Conservation (phyloP, 2,797 vertebrate genomes). For the Pangasius djambal region DNA sequence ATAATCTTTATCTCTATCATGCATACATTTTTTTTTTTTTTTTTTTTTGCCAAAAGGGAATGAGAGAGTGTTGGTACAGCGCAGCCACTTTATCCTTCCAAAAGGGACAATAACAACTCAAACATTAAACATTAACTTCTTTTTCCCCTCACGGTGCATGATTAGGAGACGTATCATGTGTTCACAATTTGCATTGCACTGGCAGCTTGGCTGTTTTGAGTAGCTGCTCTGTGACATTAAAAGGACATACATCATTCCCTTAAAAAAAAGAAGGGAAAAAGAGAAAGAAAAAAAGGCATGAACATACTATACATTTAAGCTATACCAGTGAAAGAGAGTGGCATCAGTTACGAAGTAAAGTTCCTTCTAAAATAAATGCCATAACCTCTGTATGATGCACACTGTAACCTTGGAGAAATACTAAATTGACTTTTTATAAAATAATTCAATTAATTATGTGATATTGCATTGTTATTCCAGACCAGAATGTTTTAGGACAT, state of each 20-base stretch:
- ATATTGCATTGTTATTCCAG: not conserved
- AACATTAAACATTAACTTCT: conserved; percentile 44
- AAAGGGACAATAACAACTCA: conserved; percentile 30
- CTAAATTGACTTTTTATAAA: not conserved
- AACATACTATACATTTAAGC: not conserved
- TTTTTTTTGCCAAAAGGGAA: not conserved
- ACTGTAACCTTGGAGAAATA: not conserved
- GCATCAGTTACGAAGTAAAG: no score
- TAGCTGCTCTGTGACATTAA: not conserved
- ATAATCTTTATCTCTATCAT: not conserved
- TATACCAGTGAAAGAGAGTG: not conserved
- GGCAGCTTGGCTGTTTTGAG: not conserved
- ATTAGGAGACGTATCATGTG: conserved; percentile 28
- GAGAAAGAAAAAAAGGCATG: not conserved
- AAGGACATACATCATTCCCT: conserved; percentile 9
- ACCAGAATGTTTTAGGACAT: not conserved
- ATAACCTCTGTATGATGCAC: not conserved
- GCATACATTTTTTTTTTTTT: not conserved
- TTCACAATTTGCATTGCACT: conserved; percentile 17
- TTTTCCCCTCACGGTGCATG: conserved; percentile 2
- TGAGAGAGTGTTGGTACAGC: not conserved
- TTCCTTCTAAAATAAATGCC: not conserved
- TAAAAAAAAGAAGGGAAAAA: not conserved
- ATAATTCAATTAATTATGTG: not conserved
- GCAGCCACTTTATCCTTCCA: conserved; percentile 10